Percentiles rank a stretch among this genome's conserved stretches.
phyloP scores from a whole-genome alignment of 2,797 vertebrate genomes.

The Anguilla megastoma region DNA sequence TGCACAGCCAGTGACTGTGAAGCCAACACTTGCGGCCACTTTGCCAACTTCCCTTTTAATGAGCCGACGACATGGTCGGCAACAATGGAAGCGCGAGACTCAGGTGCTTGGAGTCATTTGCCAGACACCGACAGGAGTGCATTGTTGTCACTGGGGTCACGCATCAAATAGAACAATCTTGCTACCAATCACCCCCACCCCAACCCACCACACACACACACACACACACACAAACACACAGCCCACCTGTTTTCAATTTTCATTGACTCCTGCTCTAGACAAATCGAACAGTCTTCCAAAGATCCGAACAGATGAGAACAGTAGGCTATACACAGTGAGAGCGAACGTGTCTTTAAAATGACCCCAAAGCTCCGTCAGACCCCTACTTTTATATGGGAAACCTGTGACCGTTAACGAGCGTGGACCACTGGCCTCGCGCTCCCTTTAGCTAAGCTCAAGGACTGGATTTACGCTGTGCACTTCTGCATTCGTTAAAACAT shows the following conservation, averaged over 20 bases:
- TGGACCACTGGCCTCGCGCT: not conserved
- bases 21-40: slow-evolving; percentile 51
- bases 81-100: slow-evolving; percentile 38
- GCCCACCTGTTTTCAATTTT: not conserved
- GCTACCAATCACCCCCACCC: not conserved
- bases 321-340: not conserved
- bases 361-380: not conserved
- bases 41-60: slow-evolving; percentile 53
- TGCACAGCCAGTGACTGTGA: slow-evolving; percentile 63
- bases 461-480: not conserved
- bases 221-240: not conserved
- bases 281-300: not conserved
- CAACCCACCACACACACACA: not conserved
- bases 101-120: slow-evolving; percentile 41
- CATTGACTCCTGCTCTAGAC: not conserved
- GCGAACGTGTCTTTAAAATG: not conserved
- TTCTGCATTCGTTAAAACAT: not conserved
- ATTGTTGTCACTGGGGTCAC: slow-evolving; percentile 31
- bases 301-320: not conserved
- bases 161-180: slow-evolving; percentile 25
- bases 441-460: not conserved
- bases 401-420: not conserved
- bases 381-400: not conserved
- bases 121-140: slow-evolving; percentile 25
- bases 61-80: slow-evolving; percentile 42